Evolutionary conservation across 2,113 vertebrate species (phyloP).

Genomic region (Pituophis catenifer): DNA sequence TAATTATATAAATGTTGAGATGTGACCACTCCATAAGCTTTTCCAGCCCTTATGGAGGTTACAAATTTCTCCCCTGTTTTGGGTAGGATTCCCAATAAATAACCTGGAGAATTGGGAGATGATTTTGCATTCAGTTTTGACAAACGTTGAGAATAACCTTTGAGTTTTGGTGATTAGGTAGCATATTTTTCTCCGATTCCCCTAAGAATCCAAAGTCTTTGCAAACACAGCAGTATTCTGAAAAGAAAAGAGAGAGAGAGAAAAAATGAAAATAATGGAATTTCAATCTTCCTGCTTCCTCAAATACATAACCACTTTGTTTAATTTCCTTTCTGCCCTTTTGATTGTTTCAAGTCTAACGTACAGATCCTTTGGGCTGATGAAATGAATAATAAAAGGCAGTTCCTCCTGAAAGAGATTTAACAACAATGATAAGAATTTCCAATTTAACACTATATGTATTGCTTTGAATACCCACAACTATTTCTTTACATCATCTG

Average conservation of each 20-base stretch:
- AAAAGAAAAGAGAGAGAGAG: neutral
- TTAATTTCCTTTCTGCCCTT: slow-evolving; percentile 56
- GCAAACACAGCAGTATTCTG: slow-evolving; percentile 31
- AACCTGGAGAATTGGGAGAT: neutral
- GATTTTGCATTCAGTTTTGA: neutral
- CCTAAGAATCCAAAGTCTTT: neutral
- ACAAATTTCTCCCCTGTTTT: neutral
- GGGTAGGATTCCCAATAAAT: neutral
- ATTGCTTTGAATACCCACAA: slow-evolving; percentile 6
- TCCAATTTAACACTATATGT: slow-evolving; percentile 28
- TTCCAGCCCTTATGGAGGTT: neutral
- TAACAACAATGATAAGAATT: slow-evolving; percentile 51
- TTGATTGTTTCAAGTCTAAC: slow-evolving; percentile 25
- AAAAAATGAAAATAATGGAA: slow-evolving; percentile 21
- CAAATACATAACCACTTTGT: slow-evolving; percentile 24
- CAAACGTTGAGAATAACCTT: neutral
- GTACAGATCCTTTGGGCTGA: slow-evolving; percentile 30
- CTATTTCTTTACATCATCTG: neutral
- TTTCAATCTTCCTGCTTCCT: slow-evolving; percentile 29
- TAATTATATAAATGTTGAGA: neutral
- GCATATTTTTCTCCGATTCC: neutral
- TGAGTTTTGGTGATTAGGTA: neutral
- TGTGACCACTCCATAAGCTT: neutral
- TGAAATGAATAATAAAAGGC: slow-evolving; percentile 41
- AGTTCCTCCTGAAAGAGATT: neutral